These are phyloP conservation scores for Hyppa rectilinea DNA, from an alignment of 2,888 invertebrate species.

Conservation along the genomic window DNA sequence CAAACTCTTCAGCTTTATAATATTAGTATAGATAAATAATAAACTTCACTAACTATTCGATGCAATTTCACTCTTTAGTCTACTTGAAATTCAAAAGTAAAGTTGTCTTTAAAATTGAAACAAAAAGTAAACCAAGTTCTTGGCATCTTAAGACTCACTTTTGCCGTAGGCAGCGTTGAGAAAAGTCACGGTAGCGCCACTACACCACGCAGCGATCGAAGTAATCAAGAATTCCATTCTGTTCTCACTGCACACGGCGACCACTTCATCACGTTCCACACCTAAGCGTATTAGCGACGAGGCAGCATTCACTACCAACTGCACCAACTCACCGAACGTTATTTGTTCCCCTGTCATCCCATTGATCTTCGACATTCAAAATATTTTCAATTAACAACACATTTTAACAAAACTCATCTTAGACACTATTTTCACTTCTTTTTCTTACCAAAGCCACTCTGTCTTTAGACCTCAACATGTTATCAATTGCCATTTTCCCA, in stretches of 20 bases:
- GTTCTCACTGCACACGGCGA: slow-evolving; percentile 80
- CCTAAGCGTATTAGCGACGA: slow-evolving; percentile 71
- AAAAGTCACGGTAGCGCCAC: slow-evolving; percentile 74
- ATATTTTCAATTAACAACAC: slow-evolving; percentile 40
- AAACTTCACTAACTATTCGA: neutral
- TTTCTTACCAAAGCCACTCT: slow-evolving; percentile 77
- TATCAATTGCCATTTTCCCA: slow-evolving; percentile 75
- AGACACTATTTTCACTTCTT: neutral
- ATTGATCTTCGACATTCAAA: slow-evolving; percentile 66
- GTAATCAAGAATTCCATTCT: slow-evolving; percentile 75
- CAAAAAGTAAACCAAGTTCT: neutral
- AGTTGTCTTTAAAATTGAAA: neutral
- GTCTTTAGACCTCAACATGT: slow-evolving; percentile 69
- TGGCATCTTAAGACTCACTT: slow-evolving; percentile 65
- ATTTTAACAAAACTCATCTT: neutral
- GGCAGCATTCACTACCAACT: slow-evolving; percentile 73
- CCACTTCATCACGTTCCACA: slow-evolving; percentile 74
- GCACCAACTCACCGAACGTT: slow-evolving; percentile 72
- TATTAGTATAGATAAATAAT: too few species aligned
- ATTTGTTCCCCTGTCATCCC: slow-evolving; percentile 73
- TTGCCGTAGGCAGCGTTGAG: slow-evolving; percentile 76
- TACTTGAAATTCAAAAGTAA: slow-evolving; percentile 18
- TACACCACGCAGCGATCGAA: slow-evolving; percentile 61
- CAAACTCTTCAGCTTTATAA: too few species aligned
- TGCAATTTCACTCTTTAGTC: neutral